Percentiles rank a stretch among this genome's conserved stretches.
These are phyloP conservation scores for Chlorodrepanis virens DNA, from an alignment of 2,113 vertebrate species.

Conservation along the genomic window DNA sequence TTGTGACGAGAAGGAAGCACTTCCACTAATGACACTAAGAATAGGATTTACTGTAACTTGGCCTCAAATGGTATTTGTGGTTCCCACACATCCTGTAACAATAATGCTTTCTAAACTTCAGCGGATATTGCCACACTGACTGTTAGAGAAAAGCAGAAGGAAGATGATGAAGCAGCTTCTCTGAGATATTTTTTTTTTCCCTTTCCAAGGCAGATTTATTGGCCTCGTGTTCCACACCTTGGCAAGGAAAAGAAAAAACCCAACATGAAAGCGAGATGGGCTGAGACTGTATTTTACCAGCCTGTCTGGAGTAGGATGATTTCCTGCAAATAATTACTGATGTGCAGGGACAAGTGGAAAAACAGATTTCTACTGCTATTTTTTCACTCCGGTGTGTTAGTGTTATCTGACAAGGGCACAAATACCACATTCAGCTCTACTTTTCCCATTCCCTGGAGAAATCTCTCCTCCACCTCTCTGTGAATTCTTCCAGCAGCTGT, in stretches of 20 bases:
- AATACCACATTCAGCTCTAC: background rate
- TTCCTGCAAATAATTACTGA: background rate
- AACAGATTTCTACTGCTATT: background rate
- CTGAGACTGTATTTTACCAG: background rate
- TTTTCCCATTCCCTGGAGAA: background rate
- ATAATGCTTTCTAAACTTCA: conserved; percentile 41
- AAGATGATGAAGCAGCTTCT: conserved; percentile 13
- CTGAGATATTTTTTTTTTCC: background rate
- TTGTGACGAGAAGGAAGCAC: conserved; percentile 24
- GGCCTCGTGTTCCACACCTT: background rate
- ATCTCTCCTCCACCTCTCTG: background rate
- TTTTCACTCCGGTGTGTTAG: background rate
- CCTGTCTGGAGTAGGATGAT: background rate
- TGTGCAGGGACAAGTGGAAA: background rate
- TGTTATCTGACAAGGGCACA: background rate
- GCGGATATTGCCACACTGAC: conserved; percentile 9
- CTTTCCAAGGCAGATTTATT: background rate
- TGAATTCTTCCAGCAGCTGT: background rate
- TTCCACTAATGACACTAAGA: conserved; percentile 59
- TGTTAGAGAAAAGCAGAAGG: conserved; percentile 52
- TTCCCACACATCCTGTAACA: conserved; percentile 56
- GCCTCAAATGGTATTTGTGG: conserved; percentile 35
- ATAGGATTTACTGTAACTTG: conserved; percentile 57
- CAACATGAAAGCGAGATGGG: background rate
- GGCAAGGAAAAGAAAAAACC: background rate